These are phyloP conservation scores for Cryptus armator DNA, from an alignment of 2,888 invertebrate species.

Conservation along the genomic window DNA sequence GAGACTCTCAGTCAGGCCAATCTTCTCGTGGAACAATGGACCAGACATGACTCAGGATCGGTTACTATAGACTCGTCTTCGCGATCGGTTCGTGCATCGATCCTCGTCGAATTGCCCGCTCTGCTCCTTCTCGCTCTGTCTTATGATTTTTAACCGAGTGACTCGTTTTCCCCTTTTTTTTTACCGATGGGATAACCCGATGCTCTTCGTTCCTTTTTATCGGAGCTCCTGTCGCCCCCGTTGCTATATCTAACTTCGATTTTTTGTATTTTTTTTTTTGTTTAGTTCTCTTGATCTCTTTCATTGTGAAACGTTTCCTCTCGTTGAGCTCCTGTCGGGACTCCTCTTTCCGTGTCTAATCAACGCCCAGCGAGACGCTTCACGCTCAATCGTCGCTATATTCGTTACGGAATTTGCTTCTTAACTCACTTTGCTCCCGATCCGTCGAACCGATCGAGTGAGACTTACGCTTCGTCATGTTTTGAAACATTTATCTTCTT, in stretches of 20 bases:
- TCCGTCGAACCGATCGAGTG: background rate
- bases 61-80: constrained; percentile 62
- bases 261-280: constrained; percentile 29
- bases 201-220: constrained; percentile 38
- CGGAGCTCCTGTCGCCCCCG: constrained; percentile 33
- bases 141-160: constrained; percentile 43
- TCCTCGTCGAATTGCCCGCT: constrained; percentile 53
- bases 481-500: background rate
- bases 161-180: constrained; percentile 37
- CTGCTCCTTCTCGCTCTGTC: constrained; percentile 27
- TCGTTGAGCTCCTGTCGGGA: constrained; percentile 43
- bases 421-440: background rate
- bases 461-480: background rate
- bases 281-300: constrained; percentile 38
- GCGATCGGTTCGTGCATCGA: constrained; percentile 61
- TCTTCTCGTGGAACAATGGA: constrained; percentile 81
- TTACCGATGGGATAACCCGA: constrained; percentile 25
- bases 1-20: constrained; percentile 73
- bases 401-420: constrained; percentile 44
- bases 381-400: constrained; percentile 39
- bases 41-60: constrained; percentile 79
- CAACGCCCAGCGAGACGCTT: constrained; percentile 50
- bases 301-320: constrained; percentile 47
- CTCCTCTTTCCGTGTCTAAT: constrained; percentile 62
- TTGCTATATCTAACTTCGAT: constrained; percentile 10